A percentile compares a stretch with the other conserved stretches of the same genome.
Conservation (phyloP, 2,888 invertebrate genomes). For the Tribolium freemani region DNA sequence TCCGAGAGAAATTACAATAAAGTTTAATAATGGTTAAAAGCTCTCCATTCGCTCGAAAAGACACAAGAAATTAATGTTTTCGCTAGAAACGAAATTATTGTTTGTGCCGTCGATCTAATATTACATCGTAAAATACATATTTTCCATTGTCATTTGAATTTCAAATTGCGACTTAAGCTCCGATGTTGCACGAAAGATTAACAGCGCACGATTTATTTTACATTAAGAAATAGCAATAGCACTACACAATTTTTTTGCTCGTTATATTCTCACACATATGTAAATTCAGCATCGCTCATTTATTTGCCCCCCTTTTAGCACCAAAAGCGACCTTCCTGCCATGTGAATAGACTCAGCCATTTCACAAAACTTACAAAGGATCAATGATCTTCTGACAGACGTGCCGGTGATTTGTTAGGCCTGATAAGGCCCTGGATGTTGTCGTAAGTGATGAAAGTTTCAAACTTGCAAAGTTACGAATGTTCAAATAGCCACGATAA, state of each 20-base stretch:
- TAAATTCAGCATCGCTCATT: neutral
- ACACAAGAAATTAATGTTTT: no score
- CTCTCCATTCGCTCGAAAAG: neutral
- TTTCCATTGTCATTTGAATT: neutral
- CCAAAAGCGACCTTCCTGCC: slow-evolving; percentile 1
- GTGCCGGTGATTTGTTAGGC: slow-evolving; percentile 20
- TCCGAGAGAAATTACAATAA: slow-evolving; percentile 7
- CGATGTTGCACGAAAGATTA: neutral
- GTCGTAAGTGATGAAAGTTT: slow-evolving; percentile 14
- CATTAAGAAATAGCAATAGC: neutral
- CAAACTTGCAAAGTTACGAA: no score
- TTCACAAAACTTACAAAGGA: slow-evolving; percentile 28
- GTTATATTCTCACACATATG: slow-evolving; percentile 2
- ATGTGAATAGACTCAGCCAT: slow-evolving; percentile 20
- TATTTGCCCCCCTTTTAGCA: slow-evolving; percentile 11
- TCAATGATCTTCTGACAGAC: slow-evolving; percentile 26
- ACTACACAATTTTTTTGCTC: no score
- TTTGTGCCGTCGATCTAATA: neutral
- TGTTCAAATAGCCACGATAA: no score
- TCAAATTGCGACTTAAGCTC: neutral
- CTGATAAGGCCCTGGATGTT: slow-evolving; percentile 14
- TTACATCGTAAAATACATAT: neutral
- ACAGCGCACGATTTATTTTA: neutral
- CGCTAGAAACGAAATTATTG: no score
- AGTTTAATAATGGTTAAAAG: slow-evolving; percentile 15